Conservation (phyloP, 2,888 invertebrate species). For the Plemyria rubiginata region DNA sequence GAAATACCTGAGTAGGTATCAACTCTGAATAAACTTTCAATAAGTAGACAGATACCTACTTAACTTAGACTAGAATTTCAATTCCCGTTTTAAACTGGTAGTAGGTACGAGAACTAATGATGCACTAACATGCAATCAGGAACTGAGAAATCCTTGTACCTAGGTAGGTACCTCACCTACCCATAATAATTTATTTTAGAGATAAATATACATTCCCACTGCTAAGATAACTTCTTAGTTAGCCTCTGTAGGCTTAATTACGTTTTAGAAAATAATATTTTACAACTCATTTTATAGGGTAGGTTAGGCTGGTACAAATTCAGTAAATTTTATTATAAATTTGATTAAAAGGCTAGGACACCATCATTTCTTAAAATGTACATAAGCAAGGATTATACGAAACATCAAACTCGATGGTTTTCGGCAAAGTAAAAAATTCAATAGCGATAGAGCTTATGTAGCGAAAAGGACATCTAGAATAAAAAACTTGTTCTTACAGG, state of each 20-base stretch:
- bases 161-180: conserved; percentile 6
- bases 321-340: not conserved
- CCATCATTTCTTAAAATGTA: too few species aligned
- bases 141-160: conserved; percentile 34
- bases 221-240: conserved; percentile 8
- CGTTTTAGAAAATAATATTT: not conserved
- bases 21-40: conserved; percentile 24
- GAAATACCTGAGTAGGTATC: too few species aligned
- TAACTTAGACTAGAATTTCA: conserved; percentile 61
- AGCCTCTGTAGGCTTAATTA: not conserved
- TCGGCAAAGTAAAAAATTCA: not conserved
- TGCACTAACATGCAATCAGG: conserved; percentile 61
- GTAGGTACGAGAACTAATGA: conserved; percentile 61
- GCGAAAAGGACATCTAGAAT: not conserved
- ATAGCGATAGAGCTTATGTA: not conserved
- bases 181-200: conserved; percentile 19
- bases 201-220: conserved; percentile 16
- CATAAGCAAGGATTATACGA: not conserved
- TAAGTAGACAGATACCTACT: conserved; percentile 25
- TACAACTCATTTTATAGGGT: not conserved
- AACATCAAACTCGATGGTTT: not conserved
- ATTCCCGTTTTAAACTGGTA: conserved; percentile 63
- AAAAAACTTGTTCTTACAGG: conserved; percentile 9
- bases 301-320: too few species aligned
- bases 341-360: not conserved